Evolutionary conservation across 2,797 vertebrate species (phyloP).

Genomic region (Alcedo quadribrachys): DNA sequence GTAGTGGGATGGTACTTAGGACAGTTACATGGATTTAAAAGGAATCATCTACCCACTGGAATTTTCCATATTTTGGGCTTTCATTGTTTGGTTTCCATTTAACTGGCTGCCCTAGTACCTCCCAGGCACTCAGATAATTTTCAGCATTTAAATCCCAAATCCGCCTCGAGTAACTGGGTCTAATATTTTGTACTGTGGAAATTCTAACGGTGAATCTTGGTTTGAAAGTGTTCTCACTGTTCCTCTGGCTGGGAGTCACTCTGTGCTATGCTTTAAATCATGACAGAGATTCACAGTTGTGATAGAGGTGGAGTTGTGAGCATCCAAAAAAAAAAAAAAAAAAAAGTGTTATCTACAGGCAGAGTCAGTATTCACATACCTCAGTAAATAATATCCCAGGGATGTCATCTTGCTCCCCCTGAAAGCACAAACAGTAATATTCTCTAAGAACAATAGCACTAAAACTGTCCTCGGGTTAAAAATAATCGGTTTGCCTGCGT

Average conservation of each 20-base stretch:
- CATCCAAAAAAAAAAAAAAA: background rate
- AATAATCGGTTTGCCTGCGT: slow-evolving; percentile 35
- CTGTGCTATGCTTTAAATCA: background rate
- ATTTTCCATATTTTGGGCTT: background rate
- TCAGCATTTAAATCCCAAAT: background rate
- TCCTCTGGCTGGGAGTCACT: background rate
- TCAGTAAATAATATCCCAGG: slow-evolving; percentile 8
- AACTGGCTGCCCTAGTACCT: background rate
- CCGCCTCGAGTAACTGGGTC: background rate
- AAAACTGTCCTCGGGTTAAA: slow-evolving; percentile 56
- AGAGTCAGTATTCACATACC: background rate
- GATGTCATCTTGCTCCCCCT: slow-evolving; percentile 10
- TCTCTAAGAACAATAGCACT: slow-evolving; percentile 67
- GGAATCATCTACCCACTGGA: background rate
- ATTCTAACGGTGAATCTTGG: background rate
- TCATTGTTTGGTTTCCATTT: background rate
- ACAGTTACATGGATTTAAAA: background rate
- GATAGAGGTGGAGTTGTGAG: background rate
- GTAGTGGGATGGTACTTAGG: background rate
- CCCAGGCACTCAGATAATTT: background rate
- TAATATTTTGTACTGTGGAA: background rate
- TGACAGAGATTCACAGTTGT: background rate
- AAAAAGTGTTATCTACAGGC: background rate
- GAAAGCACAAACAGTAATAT: slow-evolving; percentile 21
- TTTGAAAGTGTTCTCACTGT: background rate